Evolutionary conservation across 2,888 invertebrate genomes (phyloP).

Genomic region (Agonopterix subpropinquella): DNA sequence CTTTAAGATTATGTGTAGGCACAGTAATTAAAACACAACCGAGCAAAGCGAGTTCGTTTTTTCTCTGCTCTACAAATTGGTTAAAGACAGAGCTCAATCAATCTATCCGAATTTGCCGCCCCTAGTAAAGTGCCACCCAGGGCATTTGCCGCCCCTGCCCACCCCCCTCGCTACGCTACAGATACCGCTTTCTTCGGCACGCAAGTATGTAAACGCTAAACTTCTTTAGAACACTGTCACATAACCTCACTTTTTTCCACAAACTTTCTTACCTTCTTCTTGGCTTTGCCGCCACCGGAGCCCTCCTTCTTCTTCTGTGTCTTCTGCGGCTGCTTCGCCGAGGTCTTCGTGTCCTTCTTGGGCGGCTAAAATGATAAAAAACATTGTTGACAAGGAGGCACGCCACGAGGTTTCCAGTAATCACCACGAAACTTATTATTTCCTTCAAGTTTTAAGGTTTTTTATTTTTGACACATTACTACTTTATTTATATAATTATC

Average conservation of each 20-base stretch:
- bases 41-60: too few species aligned
- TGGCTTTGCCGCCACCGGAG: constrained; percentile 95
- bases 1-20: too few species aligned
- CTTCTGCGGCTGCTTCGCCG: constrained; percentile 94
- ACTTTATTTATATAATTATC: neutral
- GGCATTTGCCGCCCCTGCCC: too few species aligned
- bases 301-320: constrained; percentile 97
- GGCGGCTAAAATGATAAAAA: constrained; percentile 83
- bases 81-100: too few species aligned
- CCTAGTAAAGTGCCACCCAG: too few species aligned
- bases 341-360: constrained; percentile 93
- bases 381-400: constrained; percentile 30
- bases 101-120: too few species aligned
- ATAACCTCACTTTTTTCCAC: constrained; percentile 52
- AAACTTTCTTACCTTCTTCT: constrained; percentile 87
- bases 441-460: neutral
- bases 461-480: neutral
- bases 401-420: constrained; percentile 53
- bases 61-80: too few species aligned
- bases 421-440: neutral
- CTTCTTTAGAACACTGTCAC: constrained; percentile 18
- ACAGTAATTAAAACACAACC: too few species aligned
- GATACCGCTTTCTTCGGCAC: too few species aligned
- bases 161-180: too few species aligned
- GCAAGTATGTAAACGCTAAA: too few species aligned